Base-by-base conservation (phyloP, 2,888 invertebrate species). In the Gastrophysa polygoni region DNA sequence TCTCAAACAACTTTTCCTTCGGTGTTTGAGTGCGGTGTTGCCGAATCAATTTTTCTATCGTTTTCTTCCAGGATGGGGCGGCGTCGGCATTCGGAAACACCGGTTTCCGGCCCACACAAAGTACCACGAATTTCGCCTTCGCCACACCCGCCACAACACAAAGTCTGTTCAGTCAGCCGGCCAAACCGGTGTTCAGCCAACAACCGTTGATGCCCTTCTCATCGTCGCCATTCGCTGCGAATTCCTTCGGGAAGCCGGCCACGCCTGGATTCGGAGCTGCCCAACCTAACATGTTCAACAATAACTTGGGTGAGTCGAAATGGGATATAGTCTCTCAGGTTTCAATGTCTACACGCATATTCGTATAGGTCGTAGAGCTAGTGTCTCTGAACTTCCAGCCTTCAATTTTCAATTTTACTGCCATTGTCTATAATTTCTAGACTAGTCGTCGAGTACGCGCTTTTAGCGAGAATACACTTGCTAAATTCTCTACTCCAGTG, bases 11-110 rank as follows among this genome's bases (percentile, higher is more conserved):
- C n/a, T n/a, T n/a, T n/a, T n/a, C n/a, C n/a, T n/a, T n/a, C n/a
- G n/a, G n/a, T n/a, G n/a, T n/a, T n/a, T n/a, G n/a, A n/a, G n/a
- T n/a, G n/a, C n/a, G n/a, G n/a, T n/a, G n/a, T n/a, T n/a, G n/a
- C n/a, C n/a, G n/a, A n/a, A 2, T 18, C 1, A 44, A 18, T 48
- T 0, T 47, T 16, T 14, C 16, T 34, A 47, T 44, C 44, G 18
- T 44, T 32, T 11, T 48, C 29, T 47, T 59, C 16, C 82, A 74
- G 72, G 74, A 72, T 50, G 69, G 73, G 55, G 73, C 76, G 14
- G 77, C 74, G 24, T 77, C 80, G 51, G 77, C 83, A 11, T 80
- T 84, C 64, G 82, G 81, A 57, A 84, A 82, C 57, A 80, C 84
- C 1, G 78, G 75, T 29, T 81, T 75, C 57, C 73, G 75, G 5